These are phyloP conservation scores for Takifugu rubripes DNA, from an alignment of 2,797 vertebrate species.

Conservation along the genomic window DNA sequence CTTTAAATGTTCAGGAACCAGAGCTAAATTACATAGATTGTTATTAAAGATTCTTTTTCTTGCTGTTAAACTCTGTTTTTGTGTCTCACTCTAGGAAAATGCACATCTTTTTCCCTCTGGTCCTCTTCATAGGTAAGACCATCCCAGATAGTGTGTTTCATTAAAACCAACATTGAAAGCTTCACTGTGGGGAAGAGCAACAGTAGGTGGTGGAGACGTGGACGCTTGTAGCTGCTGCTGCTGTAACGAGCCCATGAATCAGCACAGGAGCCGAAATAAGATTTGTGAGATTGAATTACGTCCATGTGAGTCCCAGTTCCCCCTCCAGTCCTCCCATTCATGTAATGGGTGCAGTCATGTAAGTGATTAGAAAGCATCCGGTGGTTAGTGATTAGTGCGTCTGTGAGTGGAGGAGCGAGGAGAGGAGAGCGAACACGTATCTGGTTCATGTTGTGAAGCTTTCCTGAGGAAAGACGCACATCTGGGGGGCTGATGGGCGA, in stretches of 20 bases:
- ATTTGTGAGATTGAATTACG: conserved; percentile 31
- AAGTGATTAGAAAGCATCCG: background rate
- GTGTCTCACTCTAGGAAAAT: conserved; percentile 28
- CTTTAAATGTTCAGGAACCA: background rate
- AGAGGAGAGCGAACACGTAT: too few species aligned
- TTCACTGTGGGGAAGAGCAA: too few species aligned
- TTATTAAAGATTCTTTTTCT: background rate
- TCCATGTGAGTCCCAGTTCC: background rate
- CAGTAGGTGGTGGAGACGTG: background rate
- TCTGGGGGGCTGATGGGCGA: too few species aligned
- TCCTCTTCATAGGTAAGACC: conserved; percentile 44
- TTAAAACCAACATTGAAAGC: background rate
- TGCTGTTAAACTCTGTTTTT: conserved; percentile 13
- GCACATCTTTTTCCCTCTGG: conserved; percentile 20
- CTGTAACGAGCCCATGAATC: conserved; percentile 37
- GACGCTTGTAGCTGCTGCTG: conserved; percentile 25
- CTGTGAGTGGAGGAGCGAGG: too few species aligned
- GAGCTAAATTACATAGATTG: background rate
- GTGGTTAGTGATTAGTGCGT: too few species aligned
- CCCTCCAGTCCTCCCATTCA: background rate
- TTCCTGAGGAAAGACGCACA: too few species aligned
- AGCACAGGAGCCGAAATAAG: conserved; percentile 30
- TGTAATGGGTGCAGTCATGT: background rate
- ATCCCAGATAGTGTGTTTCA: background rate
- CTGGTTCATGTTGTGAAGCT: too few species aligned